These are phyloP conservation scores for Dreissena rostriformis DNA, from an alignment of 1,140 invertebrate genomes.

Conservation along the genomic window DNA sequence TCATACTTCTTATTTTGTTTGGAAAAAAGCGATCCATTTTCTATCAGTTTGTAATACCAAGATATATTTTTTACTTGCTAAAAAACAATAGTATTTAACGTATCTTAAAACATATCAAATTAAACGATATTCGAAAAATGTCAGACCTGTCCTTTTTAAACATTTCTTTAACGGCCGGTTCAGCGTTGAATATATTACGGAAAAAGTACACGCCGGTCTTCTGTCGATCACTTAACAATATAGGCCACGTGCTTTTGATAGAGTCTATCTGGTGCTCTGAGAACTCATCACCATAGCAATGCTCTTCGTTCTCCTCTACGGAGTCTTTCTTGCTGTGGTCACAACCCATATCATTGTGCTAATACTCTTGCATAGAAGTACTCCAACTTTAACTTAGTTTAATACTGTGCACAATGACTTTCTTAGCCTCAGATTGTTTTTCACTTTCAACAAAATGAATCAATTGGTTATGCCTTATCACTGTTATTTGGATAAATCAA, in stretches of 20 bases:
- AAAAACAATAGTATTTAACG: not conserved
- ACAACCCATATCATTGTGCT: slow-evolving; percentile 60
- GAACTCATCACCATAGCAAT: slow-evolving; percentile 50
- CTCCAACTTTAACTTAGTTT: too few species aligned
- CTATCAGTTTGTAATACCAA: not conserved
- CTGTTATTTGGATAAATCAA: too few species aligned
- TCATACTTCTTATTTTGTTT: not conserved
- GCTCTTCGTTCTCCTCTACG: slow-evolving; percentile 48
- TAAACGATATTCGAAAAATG: not conserved
- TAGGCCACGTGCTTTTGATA: slow-evolving; percentile 70
- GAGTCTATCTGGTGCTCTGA: slow-evolving; percentile 67
- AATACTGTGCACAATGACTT: too few species aligned
- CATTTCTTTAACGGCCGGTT: slow-evolving; percentile 52
- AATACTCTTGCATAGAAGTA: too few species aligned
- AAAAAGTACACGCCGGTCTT: slow-evolving; percentile 62
- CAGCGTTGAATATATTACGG: slow-evolving; percentile 61
- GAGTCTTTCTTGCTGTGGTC: slow-evolving; percentile 52
- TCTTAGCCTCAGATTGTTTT: too few species aligned
- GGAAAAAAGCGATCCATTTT: not conserved
- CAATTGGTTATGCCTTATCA: too few species aligned
- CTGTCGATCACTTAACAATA: slow-evolving; percentile 58
- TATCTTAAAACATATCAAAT: not conserved
- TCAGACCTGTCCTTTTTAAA: slow-evolving; percentile 26
- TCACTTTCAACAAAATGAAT: too few species aligned
- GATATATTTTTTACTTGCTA: not conserved